Percentiles rank a stretch among this genome's conserved stretches.
Evolutionary conservation across 1,140 invertebrate species (phyloP).

Genomic region (Branchinecta lindahli): DNA sequence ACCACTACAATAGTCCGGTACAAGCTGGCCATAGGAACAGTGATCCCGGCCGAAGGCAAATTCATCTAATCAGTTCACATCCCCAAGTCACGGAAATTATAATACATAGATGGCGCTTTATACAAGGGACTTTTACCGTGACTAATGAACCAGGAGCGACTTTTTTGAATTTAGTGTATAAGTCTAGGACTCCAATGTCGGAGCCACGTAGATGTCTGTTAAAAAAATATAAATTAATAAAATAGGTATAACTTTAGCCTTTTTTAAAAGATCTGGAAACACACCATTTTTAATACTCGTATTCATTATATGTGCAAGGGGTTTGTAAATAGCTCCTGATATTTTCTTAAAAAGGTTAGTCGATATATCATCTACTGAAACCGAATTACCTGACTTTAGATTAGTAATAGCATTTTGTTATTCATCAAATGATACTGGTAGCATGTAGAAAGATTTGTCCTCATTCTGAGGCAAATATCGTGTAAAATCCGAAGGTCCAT

Average conservation of each 20-base stretch:
- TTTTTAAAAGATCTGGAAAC: not conserved
- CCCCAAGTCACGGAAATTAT: no score
- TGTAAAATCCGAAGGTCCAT: not conserved
- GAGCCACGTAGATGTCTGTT: not conserved
- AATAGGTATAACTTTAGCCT: not conserved
- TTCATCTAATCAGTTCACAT: no score
- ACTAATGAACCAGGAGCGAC: no score
- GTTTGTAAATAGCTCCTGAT: not conserved
- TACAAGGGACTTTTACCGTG: no score
- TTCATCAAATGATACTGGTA: slow-evolving; percentile 11
- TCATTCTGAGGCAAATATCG: not conserved
- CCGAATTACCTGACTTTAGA: not conserved
- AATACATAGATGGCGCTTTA: no score
- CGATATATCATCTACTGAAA: slow-evolving; percentile 9
- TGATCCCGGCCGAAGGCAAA: no score
- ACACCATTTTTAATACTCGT: not conserved
- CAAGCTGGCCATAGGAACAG: not conserved
- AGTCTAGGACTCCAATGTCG: not conserved
- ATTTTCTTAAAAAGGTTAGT: not conserved
- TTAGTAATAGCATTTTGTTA: not conserved
- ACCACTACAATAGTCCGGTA: not conserved
- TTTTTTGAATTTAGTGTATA: no score
- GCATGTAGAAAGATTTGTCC: not conserved
- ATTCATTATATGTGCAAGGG: slow-evolving; percentile 3
- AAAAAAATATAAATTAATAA: not conserved